Conservation (phyloP, 2,797 vertebrate genomes). For the Leptoclinus maculatus region DNA sequence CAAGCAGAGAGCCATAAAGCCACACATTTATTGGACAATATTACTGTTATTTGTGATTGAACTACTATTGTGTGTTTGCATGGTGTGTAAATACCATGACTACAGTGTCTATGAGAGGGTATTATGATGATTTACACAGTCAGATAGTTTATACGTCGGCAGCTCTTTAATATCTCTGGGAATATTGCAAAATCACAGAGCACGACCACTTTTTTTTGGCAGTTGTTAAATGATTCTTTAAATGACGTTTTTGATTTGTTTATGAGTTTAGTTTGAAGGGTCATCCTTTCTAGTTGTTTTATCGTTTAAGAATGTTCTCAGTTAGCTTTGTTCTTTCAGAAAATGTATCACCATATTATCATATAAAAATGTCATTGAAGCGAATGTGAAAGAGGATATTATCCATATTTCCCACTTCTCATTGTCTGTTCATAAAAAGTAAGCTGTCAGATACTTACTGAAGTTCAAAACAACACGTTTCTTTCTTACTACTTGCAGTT, state of each 20-base stretch:
- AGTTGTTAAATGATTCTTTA: slow-evolving; percentile 16
- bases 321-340: neutral
- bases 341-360: neutral
- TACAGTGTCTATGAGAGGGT: neutral
- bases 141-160: neutral
- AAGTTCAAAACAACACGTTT: neutral
- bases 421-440: neutral
- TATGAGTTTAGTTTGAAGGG: neutral
- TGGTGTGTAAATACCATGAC: neutral
- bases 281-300: neutral
- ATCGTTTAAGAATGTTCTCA: neutral
- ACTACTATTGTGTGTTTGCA: neutral
- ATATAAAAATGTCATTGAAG: neutral
- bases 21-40: neutral
- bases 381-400: neutral
- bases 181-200: neutral
- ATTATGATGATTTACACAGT: slow-evolving; percentile 3
- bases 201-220: neutral
- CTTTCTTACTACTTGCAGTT: neutral
- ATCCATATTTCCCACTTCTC: neutral
- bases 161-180: neutral
- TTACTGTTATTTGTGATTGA: neutral
- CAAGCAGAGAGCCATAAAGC: neutral
- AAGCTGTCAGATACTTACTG: neutral
- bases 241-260: slow-evolving; percentile 12